phyloP scores from a whole-genome alignment of 1,140 invertebrate species.

The Hormaphis cornu region DNA sequence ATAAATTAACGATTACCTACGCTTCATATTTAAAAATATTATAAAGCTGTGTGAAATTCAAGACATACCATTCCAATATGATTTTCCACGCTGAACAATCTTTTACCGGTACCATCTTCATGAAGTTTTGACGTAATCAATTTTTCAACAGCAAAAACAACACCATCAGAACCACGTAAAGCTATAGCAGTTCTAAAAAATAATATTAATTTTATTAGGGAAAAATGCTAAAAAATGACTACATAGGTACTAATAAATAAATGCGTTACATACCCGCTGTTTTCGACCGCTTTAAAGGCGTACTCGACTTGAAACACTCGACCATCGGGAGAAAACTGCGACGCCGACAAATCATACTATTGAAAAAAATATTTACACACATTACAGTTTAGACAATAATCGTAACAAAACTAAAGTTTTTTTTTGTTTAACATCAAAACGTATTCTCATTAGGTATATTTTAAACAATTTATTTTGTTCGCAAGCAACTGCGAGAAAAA shows the following conservation, averaged over 20 bases:
- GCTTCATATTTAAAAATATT: background rate
- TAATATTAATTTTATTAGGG: slow-evolving; percentile 22
- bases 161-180: slow-evolving; percentile 87
- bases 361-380: slow-evolving; percentile 42
- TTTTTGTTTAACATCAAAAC: slow-evolving; percentile 33
- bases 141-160: slow-evolving; percentile 97
- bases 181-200: slow-evolving; percentile 74
- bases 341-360: slow-evolving; percentile 96
- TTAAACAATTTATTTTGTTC: background rate
- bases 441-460: slow-evolving; percentile 25
- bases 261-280: slow-evolving; percentile 68
- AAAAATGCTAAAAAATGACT: background rate
- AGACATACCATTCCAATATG: slow-evolving; percentile 81
- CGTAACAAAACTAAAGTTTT: background rate
- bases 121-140: slow-evolving; percentile 94
- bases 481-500: background rate
- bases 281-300: slow-evolving; percentile 97
- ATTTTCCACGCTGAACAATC: slow-evolving; percentile 87
- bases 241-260: background rate
- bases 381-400: slow-evolving; percentile 35
- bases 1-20: background rate
- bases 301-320: slow-evolving; percentile 99
- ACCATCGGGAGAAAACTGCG: slow-evolving; percentile 99
- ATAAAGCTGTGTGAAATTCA: background rate
- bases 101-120: slow-evolving; percentile 84